Evolutionary conservation across 1,140 invertebrate species (phyloP).

Genomic region (Plutomurus gul): DNA sequence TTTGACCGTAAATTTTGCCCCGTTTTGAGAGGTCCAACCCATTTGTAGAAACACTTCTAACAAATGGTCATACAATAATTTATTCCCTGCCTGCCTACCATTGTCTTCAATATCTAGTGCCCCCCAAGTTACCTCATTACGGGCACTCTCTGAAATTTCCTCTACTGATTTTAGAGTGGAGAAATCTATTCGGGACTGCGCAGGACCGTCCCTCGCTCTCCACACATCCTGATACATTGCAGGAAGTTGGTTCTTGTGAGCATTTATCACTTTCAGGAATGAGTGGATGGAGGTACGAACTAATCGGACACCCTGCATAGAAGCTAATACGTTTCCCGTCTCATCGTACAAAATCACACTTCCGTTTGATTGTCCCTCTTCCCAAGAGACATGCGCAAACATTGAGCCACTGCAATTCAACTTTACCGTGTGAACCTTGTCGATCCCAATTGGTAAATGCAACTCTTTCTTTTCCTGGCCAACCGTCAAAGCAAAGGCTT

Average conservation of each 20-base stretch:
- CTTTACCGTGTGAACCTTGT: conserved; percentile 35
- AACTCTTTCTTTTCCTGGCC: background rate
- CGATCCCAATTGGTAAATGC: conserved; percentile 36
- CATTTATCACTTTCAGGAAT: background rate
- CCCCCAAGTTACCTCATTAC: too few relatives aligned
- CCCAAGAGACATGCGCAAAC: background rate
- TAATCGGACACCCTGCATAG: conserved; percentile 8
- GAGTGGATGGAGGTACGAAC: background rate
- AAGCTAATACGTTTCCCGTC: background rate
- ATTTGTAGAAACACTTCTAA: background rate
- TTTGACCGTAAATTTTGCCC: background rate
- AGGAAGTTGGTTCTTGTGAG: conserved; percentile 1
- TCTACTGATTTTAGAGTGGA: background rate
- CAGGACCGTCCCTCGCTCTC: background rate
- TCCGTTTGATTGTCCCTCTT: background rate
- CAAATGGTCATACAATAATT: background rate
- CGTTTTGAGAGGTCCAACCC: background rate
- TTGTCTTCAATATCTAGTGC: background rate
- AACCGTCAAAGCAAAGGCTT: background rate
- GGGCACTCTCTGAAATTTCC: too few relatives aligned
- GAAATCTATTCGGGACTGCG: background rate
- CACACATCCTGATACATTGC: conserved; percentile 20
- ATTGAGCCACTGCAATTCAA: background rate
- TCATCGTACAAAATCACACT: background rate
- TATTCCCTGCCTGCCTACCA: background rate